Base-by-base conservation (phyloP, 1,140 invertebrate species). In the Drosophila elegans region DNA sequence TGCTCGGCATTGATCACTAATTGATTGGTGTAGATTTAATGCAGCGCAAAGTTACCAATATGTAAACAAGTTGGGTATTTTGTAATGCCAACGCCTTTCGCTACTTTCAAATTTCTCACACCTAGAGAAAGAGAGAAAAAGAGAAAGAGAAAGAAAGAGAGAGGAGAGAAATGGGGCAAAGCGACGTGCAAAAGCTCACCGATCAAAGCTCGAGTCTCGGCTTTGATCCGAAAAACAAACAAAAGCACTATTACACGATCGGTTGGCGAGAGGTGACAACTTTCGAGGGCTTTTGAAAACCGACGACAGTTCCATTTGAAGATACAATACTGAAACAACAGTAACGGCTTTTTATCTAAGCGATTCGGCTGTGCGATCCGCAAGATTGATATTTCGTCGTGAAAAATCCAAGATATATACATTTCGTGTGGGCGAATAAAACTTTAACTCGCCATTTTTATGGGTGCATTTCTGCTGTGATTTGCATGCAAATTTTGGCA, bases 81-180 rank as follows among this genome's bases (percentile, higher is more conserved):
- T 75, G 39, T 80, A 80, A 80, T 80, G 78, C 64, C 63, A 80
- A 80, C 78, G 56, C 78, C 78, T 80, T 80, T 80, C 78, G 78
- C 71, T 67, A 68, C 57, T 80, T 75, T 80, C 63, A 42, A 62
- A 74, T 57, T 44, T 46, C 52, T 68, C 45, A 32, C 51, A 29
- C 25, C 3, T 9, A 38, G 34, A 45, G 13, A 51, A 73, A 32
- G 29, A 32, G 7, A 32, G 29, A 32, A 7, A 32, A 29, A 2
- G 27, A 29, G 27, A 29, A 29, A 29, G 27, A 5, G 27, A 29
- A 32, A 32, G 29, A 7, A 1, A 32, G 6, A 32, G 29, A 32
- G 29, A 32, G 29, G 29, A 32, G 71, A 67, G 63, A 41, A 64
- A 64, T 46, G 54, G 16, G 54, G 62, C 59, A 66, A 60, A 34